Conservation (phyloP, 2,888 invertebrate species). For the Thysanoteuthis rhombus region DNA sequence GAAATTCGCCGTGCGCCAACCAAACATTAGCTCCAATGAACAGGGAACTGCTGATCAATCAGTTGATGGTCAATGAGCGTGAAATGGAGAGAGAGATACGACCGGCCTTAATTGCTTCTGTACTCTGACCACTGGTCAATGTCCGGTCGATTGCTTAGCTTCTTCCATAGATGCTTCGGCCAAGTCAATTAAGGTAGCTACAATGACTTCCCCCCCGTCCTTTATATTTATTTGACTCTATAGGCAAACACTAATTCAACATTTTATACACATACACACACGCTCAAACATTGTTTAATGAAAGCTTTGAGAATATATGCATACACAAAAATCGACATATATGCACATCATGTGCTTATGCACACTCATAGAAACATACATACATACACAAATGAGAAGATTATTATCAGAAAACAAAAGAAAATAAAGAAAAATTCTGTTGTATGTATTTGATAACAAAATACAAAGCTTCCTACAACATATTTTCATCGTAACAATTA, state of each 20-base stretch:
- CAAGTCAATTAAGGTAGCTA: neutral
- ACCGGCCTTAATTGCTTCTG: neutral
- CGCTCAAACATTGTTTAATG: neutral
- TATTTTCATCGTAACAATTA: too few species aligned
- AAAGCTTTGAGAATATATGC: neutral
- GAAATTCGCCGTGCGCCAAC: neutral
- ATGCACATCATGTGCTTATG: neutral
- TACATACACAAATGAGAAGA: neutral
- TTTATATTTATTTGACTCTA: neutral
- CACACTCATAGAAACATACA: neutral
- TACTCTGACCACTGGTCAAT: conserved; percentile 12
- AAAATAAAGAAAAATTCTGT: too few species aligned
- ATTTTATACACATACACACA: neutral
- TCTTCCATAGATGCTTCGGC: neutral
- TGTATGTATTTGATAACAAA: too few species aligned
- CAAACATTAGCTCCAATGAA: neutral
- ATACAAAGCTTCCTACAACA: too few species aligned
- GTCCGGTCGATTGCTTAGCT: neutral
- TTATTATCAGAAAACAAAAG: neutral
- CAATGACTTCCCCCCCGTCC: neutral
- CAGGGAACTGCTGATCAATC: neutral
- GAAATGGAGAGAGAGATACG: neutral
- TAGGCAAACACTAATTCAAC: neutral
- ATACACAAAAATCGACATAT: neutral
- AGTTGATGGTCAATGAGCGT: conserved; percentile 12